These are phyloP conservation scores for Lagodon rhomboides DNA, from an alignment of 2,797 vertebrate species.

Conservation along the genomic window DNA sequence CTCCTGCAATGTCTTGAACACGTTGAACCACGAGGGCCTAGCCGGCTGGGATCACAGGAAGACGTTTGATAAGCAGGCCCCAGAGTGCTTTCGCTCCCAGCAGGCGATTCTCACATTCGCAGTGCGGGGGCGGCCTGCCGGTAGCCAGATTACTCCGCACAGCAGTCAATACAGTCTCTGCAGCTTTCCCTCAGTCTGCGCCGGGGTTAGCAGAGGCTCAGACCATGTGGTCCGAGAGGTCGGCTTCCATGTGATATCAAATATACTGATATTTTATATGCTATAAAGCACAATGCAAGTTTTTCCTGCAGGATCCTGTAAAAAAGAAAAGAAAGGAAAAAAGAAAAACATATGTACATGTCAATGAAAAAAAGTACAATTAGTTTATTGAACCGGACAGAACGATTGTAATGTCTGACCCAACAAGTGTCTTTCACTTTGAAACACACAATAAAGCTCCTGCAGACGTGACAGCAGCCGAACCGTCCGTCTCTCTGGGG, in stretches of 20 bases:
- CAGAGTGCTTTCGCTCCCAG: slow-evolving; percentile 61
- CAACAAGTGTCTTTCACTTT: neutral
- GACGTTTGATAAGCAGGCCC: slow-evolving; percentile 66
- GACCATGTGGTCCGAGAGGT: slow-evolving; percentile 12
- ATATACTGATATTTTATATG: slow-evolving; percentile 16
- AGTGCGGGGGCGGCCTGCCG: slow-evolving; percentile 56
- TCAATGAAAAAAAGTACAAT: neutral
- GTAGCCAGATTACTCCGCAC: slow-evolving; percentile 64
- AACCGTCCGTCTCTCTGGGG: neutral
- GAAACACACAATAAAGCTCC: neutral
- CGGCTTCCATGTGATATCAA: slow-evolving; percentile 2
- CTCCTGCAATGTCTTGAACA: slow-evolving; percentile 36
- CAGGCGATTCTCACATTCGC: slow-evolving; percentile 59
- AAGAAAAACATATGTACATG: neutral
- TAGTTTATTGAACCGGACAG: neutral
- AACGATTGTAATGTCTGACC: neutral
- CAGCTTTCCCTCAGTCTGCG: slow-evolving; percentile 23
- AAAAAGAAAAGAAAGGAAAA: no score
- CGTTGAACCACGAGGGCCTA: slow-evolving; percentile 39
- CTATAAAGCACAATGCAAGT: neutral
- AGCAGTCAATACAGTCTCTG: slow-evolving; percentile 54
- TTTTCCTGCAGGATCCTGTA: neutral
- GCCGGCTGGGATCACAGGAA: slow-evolving; percentile 52
- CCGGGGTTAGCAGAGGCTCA: slow-evolving; percentile 19
- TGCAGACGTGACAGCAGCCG: neutral